Conservation (phyloP, 2,888 invertebrate genomes). For the Apodemia mormo region DNA sequence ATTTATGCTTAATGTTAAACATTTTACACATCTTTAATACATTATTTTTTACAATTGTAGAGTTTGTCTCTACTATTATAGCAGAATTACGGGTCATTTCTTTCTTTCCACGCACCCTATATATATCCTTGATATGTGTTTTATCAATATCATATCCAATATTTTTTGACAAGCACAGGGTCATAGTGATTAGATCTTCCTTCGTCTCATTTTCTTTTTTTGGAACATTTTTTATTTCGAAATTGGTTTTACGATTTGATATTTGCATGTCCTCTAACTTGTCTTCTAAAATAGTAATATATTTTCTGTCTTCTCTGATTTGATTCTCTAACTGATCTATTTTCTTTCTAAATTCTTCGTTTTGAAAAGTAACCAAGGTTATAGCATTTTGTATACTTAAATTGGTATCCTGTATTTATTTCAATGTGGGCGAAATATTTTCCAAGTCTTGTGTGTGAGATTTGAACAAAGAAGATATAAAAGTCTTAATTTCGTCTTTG, state of each 20-base stretch:
- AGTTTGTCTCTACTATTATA: slow-evolving; percentile 25
- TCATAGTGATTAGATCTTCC: slow-evolving; percentile 25
- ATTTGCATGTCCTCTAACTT: background rate
- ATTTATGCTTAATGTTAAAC: slow-evolving; percentile 33
- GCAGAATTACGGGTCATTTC: slow-evolving; percentile 20
- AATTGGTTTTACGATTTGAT: background rate
- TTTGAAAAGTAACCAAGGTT: background rate
- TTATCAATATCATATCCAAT: slow-evolving; percentile 12
- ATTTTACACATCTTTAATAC: slow-evolving; percentile 29
- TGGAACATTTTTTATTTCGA: no score
- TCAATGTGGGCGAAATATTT: background rate
- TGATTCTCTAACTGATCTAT: slow-evolving; percentile 8
- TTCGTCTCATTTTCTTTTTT: slow-evolving; percentile 20
- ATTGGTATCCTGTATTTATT: background rate
- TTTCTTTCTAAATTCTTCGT: slow-evolving; percentile 4
- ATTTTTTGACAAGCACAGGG: slow-evolving; percentile 17
- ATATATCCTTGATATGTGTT: slow-evolving; percentile 28
- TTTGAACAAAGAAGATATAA: no score
- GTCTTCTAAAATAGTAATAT: background rate
- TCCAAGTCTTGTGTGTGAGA: no score
- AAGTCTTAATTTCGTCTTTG: no score
- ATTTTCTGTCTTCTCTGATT: slow-evolving; percentile 7
- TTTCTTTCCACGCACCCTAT: slow-evolving; percentile 24
- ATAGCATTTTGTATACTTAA: slow-evolving; percentile 9
- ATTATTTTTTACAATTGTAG: slow-evolving; percentile 27